Evolutionary conservation across 2,113 vertebrate genomes (phyloP).

Genomic region (Rutilus rutilus): DNA sequence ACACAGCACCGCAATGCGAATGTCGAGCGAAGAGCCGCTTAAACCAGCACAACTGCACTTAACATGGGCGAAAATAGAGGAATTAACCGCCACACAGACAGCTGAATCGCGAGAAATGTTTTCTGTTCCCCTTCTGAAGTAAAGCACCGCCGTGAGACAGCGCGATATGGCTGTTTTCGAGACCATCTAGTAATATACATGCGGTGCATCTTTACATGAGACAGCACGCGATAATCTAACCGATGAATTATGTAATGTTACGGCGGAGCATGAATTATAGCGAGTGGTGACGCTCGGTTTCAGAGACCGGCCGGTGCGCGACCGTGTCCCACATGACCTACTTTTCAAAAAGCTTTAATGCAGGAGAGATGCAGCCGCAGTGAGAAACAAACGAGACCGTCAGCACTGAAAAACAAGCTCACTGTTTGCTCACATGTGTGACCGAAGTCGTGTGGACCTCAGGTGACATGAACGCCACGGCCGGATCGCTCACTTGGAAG

Average conservation of each 20-base stretch:
- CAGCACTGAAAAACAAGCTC: neutral
- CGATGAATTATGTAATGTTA: slow-evolving; percentile 49
- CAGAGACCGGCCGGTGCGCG: slow-evolving; percentile 8
- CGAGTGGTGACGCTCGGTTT: neutral
- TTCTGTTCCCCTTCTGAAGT: neutral
- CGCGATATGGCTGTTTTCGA: neutral
- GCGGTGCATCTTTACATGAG: neutral
- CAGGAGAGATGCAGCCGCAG: slow-evolving; percentile 25
- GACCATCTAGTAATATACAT: neutral
- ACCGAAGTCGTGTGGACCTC: neutral
- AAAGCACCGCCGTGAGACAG: neutral
- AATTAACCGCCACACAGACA: neutral
- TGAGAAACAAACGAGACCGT: slow-evolving; percentile 19
- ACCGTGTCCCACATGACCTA: slow-evolving; percentile 54
- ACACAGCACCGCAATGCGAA: slow-evolving; percentile 9
- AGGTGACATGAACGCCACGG: slow-evolving; percentile 17
- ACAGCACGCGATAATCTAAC: slow-evolving; percentile 35
- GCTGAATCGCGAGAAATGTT: neutral
- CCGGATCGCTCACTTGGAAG: neutral
- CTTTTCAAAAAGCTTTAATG: slow-evolving; percentile 44
- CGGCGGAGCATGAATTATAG: slow-evolving; percentile 34
- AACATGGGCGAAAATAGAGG: slow-evolving; percentile 30
- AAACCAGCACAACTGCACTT: neutral
- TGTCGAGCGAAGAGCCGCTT: neutral
- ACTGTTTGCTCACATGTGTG: slow-evolving; percentile 18